Percentiles rank a stretch among this genome's conserved stretches.
These are phyloP conservation scores for Naja naja DNA, from an alignment of 2,113 vertebrate genomes.

Conservation along the genomic window DNA sequence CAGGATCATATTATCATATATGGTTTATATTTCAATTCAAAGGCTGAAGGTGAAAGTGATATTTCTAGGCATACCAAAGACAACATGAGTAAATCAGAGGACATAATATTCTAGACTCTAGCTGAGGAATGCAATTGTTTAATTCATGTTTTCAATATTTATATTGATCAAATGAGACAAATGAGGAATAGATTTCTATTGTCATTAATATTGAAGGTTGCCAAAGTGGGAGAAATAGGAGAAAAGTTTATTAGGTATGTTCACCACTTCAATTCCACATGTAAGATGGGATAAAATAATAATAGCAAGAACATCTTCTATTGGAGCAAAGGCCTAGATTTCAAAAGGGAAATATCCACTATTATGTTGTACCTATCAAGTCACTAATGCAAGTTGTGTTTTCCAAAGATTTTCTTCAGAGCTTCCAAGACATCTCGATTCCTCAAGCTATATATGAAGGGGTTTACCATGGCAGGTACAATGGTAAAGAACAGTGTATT, in stretches of 20 bases:
- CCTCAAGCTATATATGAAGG: not conserved
- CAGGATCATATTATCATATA: not conserved
- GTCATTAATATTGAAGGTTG: no score
- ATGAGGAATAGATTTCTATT: no score
- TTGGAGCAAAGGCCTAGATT: no score
- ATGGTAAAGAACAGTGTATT: not conserved
- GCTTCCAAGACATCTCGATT: not conserved
- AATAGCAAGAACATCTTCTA: not conserved
- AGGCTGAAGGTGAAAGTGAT: not conserved
- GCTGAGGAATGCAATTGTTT: not conserved
- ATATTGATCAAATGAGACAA: not conserved
- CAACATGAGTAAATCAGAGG: not conserved
- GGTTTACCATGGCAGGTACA: not conserved
- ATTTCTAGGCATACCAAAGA: not conserved
- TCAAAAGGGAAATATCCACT: no score
- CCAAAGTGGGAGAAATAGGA: no score
- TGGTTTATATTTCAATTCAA: not conserved
- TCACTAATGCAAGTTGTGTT: not conserved
- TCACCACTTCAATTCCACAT: no score
- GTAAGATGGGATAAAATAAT: no score
- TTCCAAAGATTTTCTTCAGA: not conserved
- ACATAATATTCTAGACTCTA: not conserved
- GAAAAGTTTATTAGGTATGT: no score
- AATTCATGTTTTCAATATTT: not conserved
- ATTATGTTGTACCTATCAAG: not conserved